phyloP scores from a whole-genome alignment of 2,113 vertebrate species.

The Cynopterus brachyotis region DNA sequence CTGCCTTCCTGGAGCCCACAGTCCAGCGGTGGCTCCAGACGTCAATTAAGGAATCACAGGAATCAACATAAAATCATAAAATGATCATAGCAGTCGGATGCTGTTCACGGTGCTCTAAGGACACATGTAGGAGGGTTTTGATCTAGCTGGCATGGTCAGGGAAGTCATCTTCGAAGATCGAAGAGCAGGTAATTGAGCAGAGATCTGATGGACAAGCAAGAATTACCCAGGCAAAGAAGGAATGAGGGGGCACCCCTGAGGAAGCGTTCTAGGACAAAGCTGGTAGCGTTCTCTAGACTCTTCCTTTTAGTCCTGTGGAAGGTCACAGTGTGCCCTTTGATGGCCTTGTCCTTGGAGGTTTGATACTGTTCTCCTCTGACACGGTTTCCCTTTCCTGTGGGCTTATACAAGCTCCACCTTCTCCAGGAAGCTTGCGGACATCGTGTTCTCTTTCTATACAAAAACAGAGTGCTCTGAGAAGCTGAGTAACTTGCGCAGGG shows the following conservation, averaged over 20 bases:
- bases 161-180: background rate
- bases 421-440: background rate
- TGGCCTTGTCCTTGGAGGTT: background rate
- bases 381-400: background rate
- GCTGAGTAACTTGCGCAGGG: background rate
- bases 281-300: background rate
- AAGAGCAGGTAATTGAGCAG: background rate
- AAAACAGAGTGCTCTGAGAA: background rate
- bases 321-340: fast-evolving
- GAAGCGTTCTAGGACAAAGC: background rate
- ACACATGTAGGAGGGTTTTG: background rate
- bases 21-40: background rate
- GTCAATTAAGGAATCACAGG: background rate
- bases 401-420: background rate
- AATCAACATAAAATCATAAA: background rate
- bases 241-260: background rate
- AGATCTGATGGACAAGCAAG: background rate
- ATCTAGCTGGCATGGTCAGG: background rate
- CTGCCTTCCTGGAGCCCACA: background rate
- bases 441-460: fast-evolving
- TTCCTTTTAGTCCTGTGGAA: fast-evolving
- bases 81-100: background rate
- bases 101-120: background rate
- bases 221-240: background rate
- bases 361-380: background rate